Evolutionary conservation across 2,888 invertebrate species (phyloP).

Genomic region (Heliconius hortense): DNA sequence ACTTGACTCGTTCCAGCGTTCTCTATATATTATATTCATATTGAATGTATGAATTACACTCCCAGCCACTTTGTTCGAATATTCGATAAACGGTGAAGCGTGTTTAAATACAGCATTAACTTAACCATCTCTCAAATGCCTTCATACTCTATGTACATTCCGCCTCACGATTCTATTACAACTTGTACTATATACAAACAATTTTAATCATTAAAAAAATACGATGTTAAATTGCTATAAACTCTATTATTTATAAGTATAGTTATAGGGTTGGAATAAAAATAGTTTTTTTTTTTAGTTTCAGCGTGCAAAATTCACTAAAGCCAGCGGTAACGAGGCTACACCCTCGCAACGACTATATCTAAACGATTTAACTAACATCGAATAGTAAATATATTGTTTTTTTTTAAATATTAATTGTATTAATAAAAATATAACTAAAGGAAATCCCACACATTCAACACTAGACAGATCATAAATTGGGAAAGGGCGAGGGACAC

Average conservation of each 20-base stretch:
- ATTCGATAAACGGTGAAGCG: conserved; percentile 70
- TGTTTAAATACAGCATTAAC: conserved; percentile 75
- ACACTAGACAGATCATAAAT: conserved; percentile 37
- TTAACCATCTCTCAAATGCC: conserved; percentile 61
- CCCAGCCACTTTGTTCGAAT: conserved; percentile 72
- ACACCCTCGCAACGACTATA: conserved; percentile 63
- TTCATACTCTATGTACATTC: conserved; percentile 69
- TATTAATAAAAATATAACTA: conserved; percentile 53
- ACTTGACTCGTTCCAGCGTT: conserved; percentile 27
- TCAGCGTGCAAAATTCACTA: conserved; percentile 77
- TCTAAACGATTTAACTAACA: conserved; percentile 55
- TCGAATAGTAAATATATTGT: conserved; percentile 57
- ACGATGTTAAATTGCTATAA: conserved; percentile 77
- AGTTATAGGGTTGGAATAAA: conserved; percentile 73
- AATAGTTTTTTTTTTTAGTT: conserved; percentile 66
- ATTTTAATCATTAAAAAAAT: conserved; percentile 75
- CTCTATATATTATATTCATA: conserved; percentile 4
- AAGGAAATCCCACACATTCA: conserved; percentile 49
- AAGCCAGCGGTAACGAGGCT: conserved; percentile 69
- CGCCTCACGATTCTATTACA: conserved; percentile 71
- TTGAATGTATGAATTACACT: conserved; percentile 35
- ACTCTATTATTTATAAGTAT: conserved; percentile 66
- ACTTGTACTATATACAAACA: conserved; percentile 82
- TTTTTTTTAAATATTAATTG: conserved; percentile 53
- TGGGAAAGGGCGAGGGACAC: conserved; percentile 28